Base-by-base conservation (phyloP, 2,113 vertebrate species). In the Euleptes europaea region DNA sequence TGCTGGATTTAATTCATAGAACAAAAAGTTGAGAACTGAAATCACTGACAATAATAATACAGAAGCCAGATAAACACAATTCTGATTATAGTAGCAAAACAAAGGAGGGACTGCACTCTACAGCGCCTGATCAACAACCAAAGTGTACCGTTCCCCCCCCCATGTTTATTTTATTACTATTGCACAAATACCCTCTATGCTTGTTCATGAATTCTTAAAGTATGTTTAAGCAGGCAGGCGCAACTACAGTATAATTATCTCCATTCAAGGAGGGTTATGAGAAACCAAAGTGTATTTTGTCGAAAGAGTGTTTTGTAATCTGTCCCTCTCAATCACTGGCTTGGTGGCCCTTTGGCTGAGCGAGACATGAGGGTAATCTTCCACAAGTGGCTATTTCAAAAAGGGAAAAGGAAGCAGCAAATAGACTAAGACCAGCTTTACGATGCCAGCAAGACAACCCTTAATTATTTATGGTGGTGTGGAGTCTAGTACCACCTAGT, bases 151-250 rank as follows among this genome's bases (percentile, higher is more conserved):
- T 81, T 66, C 82, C 89, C 87, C 86, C 89, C 92, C 84, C 88
- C 86, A 84, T 82, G 65, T 89, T 94, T 93, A 91, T 93, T 89
- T 94, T 93, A 91, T 93, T 92, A 93, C 89, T 91, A 92, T 93
- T 94, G 93, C 91, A 94, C 89, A 89, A 93, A 85, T 90, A n/a
- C 60, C 21, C 60, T 83, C 92, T 91, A 66, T 65, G 89, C 91
- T 94, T 91, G 89, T 91, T 94, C 90, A 92, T 94, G 92, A 93
- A 94, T 93, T 94, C 91, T 92, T 92, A 94, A 90, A 91, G 91
- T 91, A 91, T 93, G 91, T 92, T 93, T 93, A 93, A 94, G 92
- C 91, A 94, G 93, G 92, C 60, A 92, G 89, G 92, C 89, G 91
- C 91, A 92, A 94, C 88, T 91, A 90, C 80, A 76, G 86, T 91